A percentile compares a stretch with the other conserved stretches of the same genome.
Conservation (phyloP, 2,113 vertebrate species). For the Scomber scombrus region DNA sequence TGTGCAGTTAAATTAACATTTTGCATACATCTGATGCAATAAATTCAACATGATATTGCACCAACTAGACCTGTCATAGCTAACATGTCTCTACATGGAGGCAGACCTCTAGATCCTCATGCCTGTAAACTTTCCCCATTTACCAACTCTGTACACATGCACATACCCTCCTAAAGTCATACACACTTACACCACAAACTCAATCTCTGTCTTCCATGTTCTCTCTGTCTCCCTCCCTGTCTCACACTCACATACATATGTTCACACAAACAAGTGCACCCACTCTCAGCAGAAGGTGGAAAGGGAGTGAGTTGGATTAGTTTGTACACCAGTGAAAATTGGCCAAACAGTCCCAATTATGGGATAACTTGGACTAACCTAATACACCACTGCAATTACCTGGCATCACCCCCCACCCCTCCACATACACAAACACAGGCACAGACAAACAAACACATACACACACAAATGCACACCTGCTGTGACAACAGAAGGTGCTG, state of each 20-base stretch:
- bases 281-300: constrained; percentile 52
- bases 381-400: constrained; percentile 87
- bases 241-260: not conserved
- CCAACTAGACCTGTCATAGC: too few species aligned
- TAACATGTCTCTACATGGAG: not conserved
- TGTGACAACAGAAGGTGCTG: constrained; percentile 82
- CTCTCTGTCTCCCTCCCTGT: constrained; percentile 13
- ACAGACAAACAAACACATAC: constrained; percentile 59
- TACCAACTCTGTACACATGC: not conserved
- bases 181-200: constrained; percentile 32
- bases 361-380: constrained; percentile 82
- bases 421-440: constrained; percentile 47
- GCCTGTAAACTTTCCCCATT: not conserved
- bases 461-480: constrained; percentile 69
- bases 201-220: constrained; percentile 38
- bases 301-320: constrained; percentile 82
- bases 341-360: constrained; percentile 87
- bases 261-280: constrained; percentile 37
- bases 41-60: too few species aligned
- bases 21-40: too few species aligned
- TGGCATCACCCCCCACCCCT: constrained; percentile 70
- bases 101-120: not conserved
- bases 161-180: constrained; percentile 8
- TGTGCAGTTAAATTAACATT: too few species aligned
- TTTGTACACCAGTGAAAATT: constrained; percentile 84